Base-by-base conservation (phyloP, 2,113 vertebrate species). In the Stercorarius parasiticus region DNA sequence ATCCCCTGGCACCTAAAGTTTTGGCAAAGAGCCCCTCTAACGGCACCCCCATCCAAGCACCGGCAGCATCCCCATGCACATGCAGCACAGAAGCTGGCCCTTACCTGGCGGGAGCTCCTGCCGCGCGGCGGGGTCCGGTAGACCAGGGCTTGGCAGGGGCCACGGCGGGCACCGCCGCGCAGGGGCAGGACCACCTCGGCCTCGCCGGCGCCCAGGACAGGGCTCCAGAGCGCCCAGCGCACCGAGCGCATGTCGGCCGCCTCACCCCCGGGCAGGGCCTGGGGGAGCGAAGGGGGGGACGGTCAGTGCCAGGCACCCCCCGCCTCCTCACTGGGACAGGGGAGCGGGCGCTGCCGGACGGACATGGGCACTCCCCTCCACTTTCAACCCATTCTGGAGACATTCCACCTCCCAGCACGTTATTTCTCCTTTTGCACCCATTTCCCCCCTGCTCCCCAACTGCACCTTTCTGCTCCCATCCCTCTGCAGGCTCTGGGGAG, bases 161-260 rank as follows among this genome's bases (percentile, higher is more conserved):
- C 98, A 9, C 95, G 98, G 93, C 21, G 42, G 52, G 98, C 74
- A 2, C 99, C 98, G 0, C 99, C 99, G 19, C 96, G 98, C 90
- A 99, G 97, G 30, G 98, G 97, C 53, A 99, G 90, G 49, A 96
- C 97, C 79, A 98, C 98, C 6, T 97, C 97, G 0, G 96, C 96
- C 13, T 96, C 71, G 8, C 65, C 15, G 0, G 95, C 19, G 2
- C 97, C 97, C 5, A 27, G 96, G 36, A 78, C 88, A 0, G 99
- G 99, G 92, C 84, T 98, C 99, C 99, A 99, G 34, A 97, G 89
- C 0, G 99, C 99, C 99, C 99, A 99, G 71, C 99, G 98, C 25
- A 99, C 88, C 25, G 98, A 97, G 91, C 98, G 98, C 98, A 99
- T 98, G 86, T 98, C 98, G 1, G 98, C 98, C 1, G 96, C 95